Base-by-base conservation (phyloP, 2,113 vertebrate species). In the Tupaia tana region DNA sequence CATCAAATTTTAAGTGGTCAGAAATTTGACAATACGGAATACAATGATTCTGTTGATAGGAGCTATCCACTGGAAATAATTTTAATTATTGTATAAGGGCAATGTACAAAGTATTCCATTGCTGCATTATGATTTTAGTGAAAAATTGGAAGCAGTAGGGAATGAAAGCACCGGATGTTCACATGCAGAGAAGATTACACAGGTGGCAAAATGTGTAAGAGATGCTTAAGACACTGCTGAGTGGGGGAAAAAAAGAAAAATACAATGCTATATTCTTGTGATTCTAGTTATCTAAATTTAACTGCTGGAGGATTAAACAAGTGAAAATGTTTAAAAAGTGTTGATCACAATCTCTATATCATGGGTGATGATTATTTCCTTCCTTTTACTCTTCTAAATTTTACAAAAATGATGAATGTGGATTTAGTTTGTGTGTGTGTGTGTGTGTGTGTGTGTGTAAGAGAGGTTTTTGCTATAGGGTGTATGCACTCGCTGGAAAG, bases 171-270 rank as follows among this genome's bases (percentile, higher is more conserved):
- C 14, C 19, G 70, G 75, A 0, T 34, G 6, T 78, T n/a, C 86
- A 43, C 14, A 19, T 52, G n/a, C 43, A 87, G 18, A 93, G 27
- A 88, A 79, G 12, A 85, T 78, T 79, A 84, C 7, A 10, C 61
- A 95, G n/a, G 52, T 87, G 61, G 61, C 56, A 87, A 95, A 86
- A 95, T n/a, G 9, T 91, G 31, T 29, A 56, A 81, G 61, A 83
- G 18, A 87, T 59, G n/a, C 31, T 56, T 73, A 77, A 94, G 59
- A 85, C 85, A 34, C 15, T 90, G 24, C 15, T 61, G 54, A 82
- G 27, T 77, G 9, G 25, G 13, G 54, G 61, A 75, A 90, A 71
- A 67, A 74, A 61, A 24, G 24, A 1, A 84, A 27, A 81, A 95
- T 82, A 90, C 27, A 29, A 29, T 88, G 56, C 52, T 85, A 29